Conservation (phyloP, 2,888 invertebrate species). For the Nomada flava region DNA sequence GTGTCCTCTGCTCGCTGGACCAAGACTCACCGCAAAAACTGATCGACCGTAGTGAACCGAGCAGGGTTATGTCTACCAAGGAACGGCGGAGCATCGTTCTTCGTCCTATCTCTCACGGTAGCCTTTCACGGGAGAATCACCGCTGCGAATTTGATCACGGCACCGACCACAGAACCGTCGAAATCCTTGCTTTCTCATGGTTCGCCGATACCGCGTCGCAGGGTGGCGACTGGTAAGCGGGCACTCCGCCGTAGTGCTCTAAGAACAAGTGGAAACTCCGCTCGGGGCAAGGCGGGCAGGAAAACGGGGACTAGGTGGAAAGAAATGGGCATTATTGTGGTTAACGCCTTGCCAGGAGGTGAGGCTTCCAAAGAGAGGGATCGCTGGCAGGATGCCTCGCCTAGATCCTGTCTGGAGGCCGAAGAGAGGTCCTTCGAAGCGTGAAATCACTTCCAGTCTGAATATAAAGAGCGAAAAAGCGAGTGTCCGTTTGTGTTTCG, state of each 20-base stretch:
- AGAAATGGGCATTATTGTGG: slow-evolving; percentile 46
- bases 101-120: slow-evolving; percentile 58
- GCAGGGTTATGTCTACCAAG: slow-evolving; percentile 44
- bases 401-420: slow-evolving; percentile 81
- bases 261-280: slow-evolving; percentile 6
- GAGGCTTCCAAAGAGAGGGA: slow-evolving; percentile 51
- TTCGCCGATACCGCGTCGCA: neutral
- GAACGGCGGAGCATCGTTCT: slow-evolving; percentile 29
- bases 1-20: slow-evolving; percentile 72
- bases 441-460: slow-evolving; percentile 82
- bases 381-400: slow-evolving; percentile 80
- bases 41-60: slow-evolving; percentile 55
- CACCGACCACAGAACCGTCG: slow-evolving; percentile 42
- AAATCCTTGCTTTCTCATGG: slow-evolving; percentile 23
- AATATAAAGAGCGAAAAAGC: slow-evolving; percentile 75
- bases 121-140: slow-evolving; percentile 51
- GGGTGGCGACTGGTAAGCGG: neutral
- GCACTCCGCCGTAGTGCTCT: neutral
- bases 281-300: neutral
- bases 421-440: slow-evolving; percentile 76
- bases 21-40: slow-evolving; percentile 79
- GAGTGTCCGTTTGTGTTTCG: slow-evolving; percentile 72
- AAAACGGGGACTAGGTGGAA: slow-evolving; percentile 3
- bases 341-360: slow-evolving; percentile 45
- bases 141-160: slow-evolving; percentile 55